These are phyloP conservation scores for Entomyzon cyanotis DNA, from an alignment of 2,113 vertebrate species.

Conservation along the genomic window DNA sequence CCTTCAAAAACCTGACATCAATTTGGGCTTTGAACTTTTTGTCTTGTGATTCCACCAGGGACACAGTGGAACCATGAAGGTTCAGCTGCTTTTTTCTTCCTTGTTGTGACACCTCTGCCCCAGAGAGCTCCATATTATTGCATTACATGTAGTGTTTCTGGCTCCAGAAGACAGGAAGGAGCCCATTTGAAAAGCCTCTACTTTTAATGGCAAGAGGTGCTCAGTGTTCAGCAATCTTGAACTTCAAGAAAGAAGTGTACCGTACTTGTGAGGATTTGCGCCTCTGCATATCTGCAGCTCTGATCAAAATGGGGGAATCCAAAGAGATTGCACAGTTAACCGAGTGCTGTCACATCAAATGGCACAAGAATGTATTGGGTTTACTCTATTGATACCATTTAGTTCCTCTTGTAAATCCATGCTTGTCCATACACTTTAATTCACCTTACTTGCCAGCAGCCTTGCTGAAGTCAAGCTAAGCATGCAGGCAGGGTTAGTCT, in stretches of 20 bases:
- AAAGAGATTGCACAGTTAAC: not conserved
- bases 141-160: not conserved
- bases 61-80: not conserved
- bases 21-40: not conserved
- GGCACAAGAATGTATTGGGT: not conserved
- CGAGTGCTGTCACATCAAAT: not conserved
- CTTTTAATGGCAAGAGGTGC: not conserved
- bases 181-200: not conserved
- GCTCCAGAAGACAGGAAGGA: not conserved
- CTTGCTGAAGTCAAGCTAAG: not conserved
- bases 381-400: not conserved
- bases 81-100: not conserved
- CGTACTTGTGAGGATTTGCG: not conserved
- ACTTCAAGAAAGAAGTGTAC: not conserved
- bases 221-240: not conserved
- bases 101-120: not conserved
- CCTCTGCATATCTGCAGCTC: rapidly evolving
- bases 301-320: not conserved
- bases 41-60: not conserved
- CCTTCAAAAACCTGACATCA: not conserved
- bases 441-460: not conserved
- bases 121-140: not conserved
- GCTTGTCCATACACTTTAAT: not conserved
- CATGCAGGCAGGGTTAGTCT: not conserved
- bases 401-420: not conserved